A percentile compares a stretch with the other conserved stretches of the same genome.
Evolutionary conservation across 2,113 vertebrate species (phyloP).

Genomic region (Caracal caracal): DNA sequence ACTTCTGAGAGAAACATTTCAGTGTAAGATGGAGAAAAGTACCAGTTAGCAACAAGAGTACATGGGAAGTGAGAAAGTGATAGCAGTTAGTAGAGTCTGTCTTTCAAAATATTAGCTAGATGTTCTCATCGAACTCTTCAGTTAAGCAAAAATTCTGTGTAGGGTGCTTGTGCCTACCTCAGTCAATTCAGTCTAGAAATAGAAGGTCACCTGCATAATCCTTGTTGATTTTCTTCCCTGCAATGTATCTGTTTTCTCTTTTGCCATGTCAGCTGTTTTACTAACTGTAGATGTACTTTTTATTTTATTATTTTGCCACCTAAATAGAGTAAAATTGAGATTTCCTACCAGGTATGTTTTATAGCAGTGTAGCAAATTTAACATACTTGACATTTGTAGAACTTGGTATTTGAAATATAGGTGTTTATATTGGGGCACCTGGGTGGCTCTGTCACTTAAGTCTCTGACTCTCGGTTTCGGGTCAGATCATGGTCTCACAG

Average conservation of each 20-base stretch:
- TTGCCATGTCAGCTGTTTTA: not conserved
- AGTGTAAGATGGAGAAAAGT: not conserved
- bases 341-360: not conserved
- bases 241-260: not conserved
- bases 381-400: slow-evolving; percentile 5
- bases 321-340: not conserved
- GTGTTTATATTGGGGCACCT: not conserved
- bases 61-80: not conserved
- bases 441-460: too few relatives aligned
- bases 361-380: not conserved
- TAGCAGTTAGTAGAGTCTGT: not conserved
- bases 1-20: not conserved
- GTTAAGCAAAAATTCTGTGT: not conserved
- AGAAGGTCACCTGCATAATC: not conserved
- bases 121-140: not conserved
- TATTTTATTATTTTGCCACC: not conserved
- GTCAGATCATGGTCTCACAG: too few relatives aligned
- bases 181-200: not conserved
- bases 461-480: too few relatives aligned
- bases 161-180: not conserved
- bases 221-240: not conserved
- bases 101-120: not conserved
- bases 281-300: not conserved
- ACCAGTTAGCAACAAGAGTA: not conserved
- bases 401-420: not conserved